Evolutionary conservation across 2,888 invertebrate genomes (phyloP), one percentile per base, ranked within the genome.

Genomic region (Rhagophthalmus giganteus): DNA sequence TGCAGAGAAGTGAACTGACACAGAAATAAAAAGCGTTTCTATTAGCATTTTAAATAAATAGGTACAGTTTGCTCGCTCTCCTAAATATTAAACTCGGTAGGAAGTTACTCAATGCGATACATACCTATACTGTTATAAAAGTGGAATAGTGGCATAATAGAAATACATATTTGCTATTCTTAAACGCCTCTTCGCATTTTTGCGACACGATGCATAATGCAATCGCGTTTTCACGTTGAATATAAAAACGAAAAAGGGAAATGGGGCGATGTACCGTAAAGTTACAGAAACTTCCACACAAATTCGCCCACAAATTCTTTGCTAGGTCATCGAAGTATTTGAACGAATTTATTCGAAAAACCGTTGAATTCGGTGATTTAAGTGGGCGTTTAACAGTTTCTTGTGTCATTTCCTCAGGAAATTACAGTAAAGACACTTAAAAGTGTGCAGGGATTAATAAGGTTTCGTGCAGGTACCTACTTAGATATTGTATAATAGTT

Each of bases 1-100:
- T 14, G 38, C 39, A 33, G 33, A 28, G 39, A 39, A 39, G 14
- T 25, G 40, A 31, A 32, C 40, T 41, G 40, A 41, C 40, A 41
- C 25, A 41, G 40, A 41, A 41, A 41, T 41, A 30, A 31, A n/a
- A 32, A 39, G 27, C 39, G 28, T 26, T 27, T 27, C 8, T 14
- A 32, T 41, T 41, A 41, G 40, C 40, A 41, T 41, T 41, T 41
- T 41, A 31, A 41, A 41, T 25, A 25, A 27, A 1, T 6, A 30
- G 32, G 31, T 41, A 41, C 40, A 41, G 40, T 41, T 41, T 32
- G 40, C 20, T 32, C 12, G 28, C 39, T 32, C 40, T 31, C 32
- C 32, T 41, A 32, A 41, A 32, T 25, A 14, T 15, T 25, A 15
- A 38, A 39, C 27, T 10, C 27, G 7, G 31, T 31, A 41, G 32